phyloP scores from a whole-genome alignment of 2,113 vertebrate genomes.

The Promerops cafer region DNA sequence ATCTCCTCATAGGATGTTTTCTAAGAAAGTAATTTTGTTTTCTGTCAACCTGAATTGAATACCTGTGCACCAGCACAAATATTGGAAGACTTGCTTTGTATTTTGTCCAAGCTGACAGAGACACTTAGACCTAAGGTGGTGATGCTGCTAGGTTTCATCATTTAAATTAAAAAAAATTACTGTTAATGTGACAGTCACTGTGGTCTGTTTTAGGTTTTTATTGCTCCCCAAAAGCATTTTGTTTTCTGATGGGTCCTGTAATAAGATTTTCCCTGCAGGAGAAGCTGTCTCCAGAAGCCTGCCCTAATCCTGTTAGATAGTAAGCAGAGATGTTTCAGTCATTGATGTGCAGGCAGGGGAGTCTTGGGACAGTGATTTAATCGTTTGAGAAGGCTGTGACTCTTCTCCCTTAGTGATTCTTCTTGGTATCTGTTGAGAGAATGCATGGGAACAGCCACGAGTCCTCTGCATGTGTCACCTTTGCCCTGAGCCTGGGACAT shows the following conservation, averaged over 20 bases:
- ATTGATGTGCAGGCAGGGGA: background rate
- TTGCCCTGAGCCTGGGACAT: background rate
- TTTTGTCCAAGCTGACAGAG: conserved; percentile 8
- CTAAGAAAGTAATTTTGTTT: conserved; percentile 35
- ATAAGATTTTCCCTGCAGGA: conserved; percentile 26
- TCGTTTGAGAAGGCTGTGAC: background rate
- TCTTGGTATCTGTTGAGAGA: background rate
- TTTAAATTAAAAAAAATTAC: background rate
- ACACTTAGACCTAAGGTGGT: background rate
- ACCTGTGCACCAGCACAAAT: background rate
- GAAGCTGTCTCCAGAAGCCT: background rate
- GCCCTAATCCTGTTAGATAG: background rate
- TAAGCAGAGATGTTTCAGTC: background rate
- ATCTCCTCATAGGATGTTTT: background rate
- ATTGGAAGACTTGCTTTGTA: background rate
- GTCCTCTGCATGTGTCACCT: background rate
- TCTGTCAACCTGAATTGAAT: conserved; percentile 22
- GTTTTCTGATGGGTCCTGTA: background rate
- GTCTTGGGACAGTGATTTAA: background rate
- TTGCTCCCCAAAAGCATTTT: conserved; percentile 2
- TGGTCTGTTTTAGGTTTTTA: background rate
- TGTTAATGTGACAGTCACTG: background rate
- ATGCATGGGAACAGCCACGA: background rate
- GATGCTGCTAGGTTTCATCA: background rate
- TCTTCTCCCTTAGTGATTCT: background rate